Evolutionary conservation across 2,888 invertebrate genomes (phyloP), one percentile per base, ranked within the genome.

Genomic region (Noctua fimbriata): DNA sequence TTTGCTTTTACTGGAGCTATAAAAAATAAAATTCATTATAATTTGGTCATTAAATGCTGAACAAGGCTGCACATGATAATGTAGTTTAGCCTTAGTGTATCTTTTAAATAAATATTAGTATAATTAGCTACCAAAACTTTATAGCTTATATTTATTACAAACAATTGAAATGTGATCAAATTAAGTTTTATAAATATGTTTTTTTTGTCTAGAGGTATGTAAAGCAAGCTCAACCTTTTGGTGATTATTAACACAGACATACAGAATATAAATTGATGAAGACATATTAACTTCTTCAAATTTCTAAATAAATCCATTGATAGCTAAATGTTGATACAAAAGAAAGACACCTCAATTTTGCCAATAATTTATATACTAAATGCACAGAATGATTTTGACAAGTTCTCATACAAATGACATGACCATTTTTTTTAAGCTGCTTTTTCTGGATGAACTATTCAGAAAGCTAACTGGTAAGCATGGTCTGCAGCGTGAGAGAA

Each of bases 1-100:
- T 89, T 94, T 96, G 77, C 92, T 93, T 91, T 94, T 96, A 86
- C 94, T 96, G 81, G 95, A 96, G 90, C 94, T 94, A 89, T 76
- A 83, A 70, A 70, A 73, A 79, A 78, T 24, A 1, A 21, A 21
- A 75, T 66, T 28, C 3, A 66, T 69, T 76, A 60, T n/a, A 55
- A 47, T 47, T 79, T 55, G 9, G 28, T 58, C 3, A 65, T 14
- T 71, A 41, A 49, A 66, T 12, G 21, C 6, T 52, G 3, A n/a
- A n/a, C 12, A 36, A 52, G 49, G 21, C 28, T 32, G 47, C 52
- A 74, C 6, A 63, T 55, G 1, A 32, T 69, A 49, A 52, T 80
- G n/a, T 58, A n/a, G 14, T 32, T 52, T 60, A 60, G 14, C 63
- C 10, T 55, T 24, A n/a, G n/a, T 55, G 4, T 55, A 24, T 28